Evolutionary conservation across 2,797 vertebrate genomes (phyloP).

Genomic region (Centroberyx gerrardi): DNA sequence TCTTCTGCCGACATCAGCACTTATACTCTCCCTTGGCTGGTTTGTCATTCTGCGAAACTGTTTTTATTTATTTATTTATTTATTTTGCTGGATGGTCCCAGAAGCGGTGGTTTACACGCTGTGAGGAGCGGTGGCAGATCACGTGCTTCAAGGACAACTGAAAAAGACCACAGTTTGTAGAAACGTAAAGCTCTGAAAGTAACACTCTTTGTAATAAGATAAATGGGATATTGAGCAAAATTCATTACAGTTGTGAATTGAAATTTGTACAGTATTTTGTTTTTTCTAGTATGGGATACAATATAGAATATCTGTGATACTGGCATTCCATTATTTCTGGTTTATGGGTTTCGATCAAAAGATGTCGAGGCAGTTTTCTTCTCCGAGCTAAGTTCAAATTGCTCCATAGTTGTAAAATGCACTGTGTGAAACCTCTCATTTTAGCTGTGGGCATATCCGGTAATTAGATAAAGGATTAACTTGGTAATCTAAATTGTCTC

Average conservation of each 20-base stretch:
- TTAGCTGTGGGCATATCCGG: slow-evolving; percentile 76
- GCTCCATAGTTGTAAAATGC: slow-evolving; percentile 66
- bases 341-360: slow-evolving; percentile 58
- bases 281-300: slow-evolving; percentile 44
- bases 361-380: slow-evolving; percentile 48
- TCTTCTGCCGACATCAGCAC: slow-evolving; percentile 54
- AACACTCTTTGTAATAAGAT: slow-evolving; percentile 45
- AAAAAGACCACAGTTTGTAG: slow-evolving; percentile 38
- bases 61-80: slow-evolving; percentile 2
- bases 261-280: slow-evolving; percentile 42
- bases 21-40: slow-evolving; percentile 38
- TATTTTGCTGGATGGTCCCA: neutral
- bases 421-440: slow-evolving; percentile 76
- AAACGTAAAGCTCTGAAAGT: slow-evolving; percentile 52
- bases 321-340: slow-evolving; percentile 57
- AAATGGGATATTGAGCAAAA: slow-evolving; percentile 39
- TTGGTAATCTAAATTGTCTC: slow-evolving; percentile 86
- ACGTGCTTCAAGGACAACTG: neutral
- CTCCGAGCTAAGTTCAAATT: slow-evolving; percentile 53
- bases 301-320: slow-evolving; percentile 52
- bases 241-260: slow-evolving; percentile 45
- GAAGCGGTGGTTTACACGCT: slow-evolving; percentile 25
- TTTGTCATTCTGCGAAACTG: slow-evolving; percentile 41
- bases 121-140: slow-evolving; percentile 21
- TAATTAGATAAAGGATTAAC: slow-evolving; percentile 87